Evolutionary conservation across 2,113 vertebrate species (phyloP), one percentile per base, ranked within the genome.

Genomic region (Tupaia chinensis): DNA sequence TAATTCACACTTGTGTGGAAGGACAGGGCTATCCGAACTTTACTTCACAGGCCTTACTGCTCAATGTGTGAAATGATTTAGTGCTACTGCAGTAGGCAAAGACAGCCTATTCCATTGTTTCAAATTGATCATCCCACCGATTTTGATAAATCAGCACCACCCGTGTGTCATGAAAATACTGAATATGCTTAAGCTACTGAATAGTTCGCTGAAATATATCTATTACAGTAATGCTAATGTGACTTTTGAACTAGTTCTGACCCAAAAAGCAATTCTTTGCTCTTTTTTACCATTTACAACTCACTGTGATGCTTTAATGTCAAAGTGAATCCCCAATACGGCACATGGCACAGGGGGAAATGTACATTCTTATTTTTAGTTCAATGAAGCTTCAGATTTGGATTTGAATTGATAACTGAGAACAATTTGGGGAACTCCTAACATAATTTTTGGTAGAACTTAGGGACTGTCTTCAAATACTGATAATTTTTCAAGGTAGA

Each of bases 141-240:
- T 97, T 98, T 97, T 97, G 92, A 98, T 97, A 97, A 97, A 98
- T 97, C 14, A 87, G 88, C 32, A 34, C 44, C 83, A 95, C 76
- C 53, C 88, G 19, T 92, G n/a, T 76, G 84, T 73, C 65, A 86
- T 12, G 19, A 85, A 97, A 97, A 96, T 95, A 95, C 25, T 94
- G 80, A 95, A 95, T 92, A 96, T 95, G 8, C 82, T 98, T 78
- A 85, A 72, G 34, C 83, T 95, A 84, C 74, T 96, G 96, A 97
- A 94, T 95, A 97, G 95, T 72, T 81, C 25, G 76, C 61, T 91
- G 77, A 96, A 96, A 96, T 96, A 84, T 89, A 89, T 94, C 7
- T 92, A 85, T 1, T 69, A n/a, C 92, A 34, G 77, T 97, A 96
- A 93, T 80, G 11, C 3, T 91, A 87, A 95, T 93, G 9, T 60